A percentile compares a stretch with the other conserved stretches of the same genome.
phyloP scores from a whole-genome alignment of 2,113 vertebrate species.

The Gobiocypris rarus region DNA sequence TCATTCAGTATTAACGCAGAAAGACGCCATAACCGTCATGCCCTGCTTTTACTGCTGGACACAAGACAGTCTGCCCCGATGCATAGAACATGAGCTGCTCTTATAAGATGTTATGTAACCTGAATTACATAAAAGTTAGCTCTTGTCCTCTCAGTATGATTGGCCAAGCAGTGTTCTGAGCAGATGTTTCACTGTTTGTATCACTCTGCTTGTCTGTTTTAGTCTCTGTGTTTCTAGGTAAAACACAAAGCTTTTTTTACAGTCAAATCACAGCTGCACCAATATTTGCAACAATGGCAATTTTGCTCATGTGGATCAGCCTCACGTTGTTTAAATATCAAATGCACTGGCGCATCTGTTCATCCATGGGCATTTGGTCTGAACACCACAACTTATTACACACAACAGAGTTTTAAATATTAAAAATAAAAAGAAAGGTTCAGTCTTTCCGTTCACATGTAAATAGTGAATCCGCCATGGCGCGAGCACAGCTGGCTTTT shows the following conservation, averaged over 20 bases:
- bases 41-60: slow-evolving; percentile 4
- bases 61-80: background rate
- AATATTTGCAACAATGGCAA: background rate
- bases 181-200: background rate
- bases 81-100: slow-evolving; percentile 27
- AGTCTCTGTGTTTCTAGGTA: background rate
- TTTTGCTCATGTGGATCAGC: background rate
- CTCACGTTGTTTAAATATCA: no score
- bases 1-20: slow-evolving; percentile 12
- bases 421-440: no score
- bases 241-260: background rate
- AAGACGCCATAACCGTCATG: background rate
- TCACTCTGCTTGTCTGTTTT: background rate
- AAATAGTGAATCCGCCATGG: no score
- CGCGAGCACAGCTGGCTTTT: no score
- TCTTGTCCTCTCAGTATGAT: background rate
- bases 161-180: background rate
- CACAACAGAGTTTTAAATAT: no score
- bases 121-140: slow-evolving; percentile 18
- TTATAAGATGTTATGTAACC: background rate
- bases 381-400: no score
- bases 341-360: no score
- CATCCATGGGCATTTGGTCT: no score
- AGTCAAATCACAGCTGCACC: background rate
- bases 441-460: no score